Percentiles rank a stretch among this genome's conserved stretches.
These are phyloP conservation scores for Clivina fossor DNA, from an alignment of 2,888 invertebrate genomes.

Conservation along the genomic window DNA sequence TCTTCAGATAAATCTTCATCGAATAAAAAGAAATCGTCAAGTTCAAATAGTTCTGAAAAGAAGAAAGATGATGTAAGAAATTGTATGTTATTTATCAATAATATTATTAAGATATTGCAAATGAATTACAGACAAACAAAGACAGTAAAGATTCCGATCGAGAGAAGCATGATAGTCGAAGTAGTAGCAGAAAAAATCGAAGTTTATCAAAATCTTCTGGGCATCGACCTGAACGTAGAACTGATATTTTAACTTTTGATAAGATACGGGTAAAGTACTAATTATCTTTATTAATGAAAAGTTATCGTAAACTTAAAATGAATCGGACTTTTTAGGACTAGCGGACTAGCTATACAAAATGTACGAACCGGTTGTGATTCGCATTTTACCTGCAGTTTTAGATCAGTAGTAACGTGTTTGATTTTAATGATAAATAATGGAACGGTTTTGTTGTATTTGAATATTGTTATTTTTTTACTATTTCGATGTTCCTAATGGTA, in stretches of 20 bases:
- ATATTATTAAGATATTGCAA: conserved; percentile 45
- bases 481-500: no score
- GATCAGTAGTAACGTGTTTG: no score
- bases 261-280: conserved; percentile 70
- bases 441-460: no score
- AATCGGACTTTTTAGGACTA: no score
- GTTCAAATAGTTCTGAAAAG: conserved; percentile 36
- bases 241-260: conserved; percentile 74
- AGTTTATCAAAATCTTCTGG: conserved; percentile 36
- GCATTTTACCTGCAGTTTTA: no score
- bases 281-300: conserved; percentile 13
- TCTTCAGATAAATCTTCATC: conserved; percentile 5
- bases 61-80: conserved; percentile 50
- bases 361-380: no score
- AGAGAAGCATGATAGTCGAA: conserved; percentile 37
- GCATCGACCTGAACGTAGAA: conserved; percentile 59
- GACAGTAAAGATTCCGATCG: conserved; percentile 32
- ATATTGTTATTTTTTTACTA: no score
- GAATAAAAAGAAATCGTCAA: conserved; percentile 11
- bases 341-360: no score
- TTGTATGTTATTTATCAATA: no score
- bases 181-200: conserved; percentile 46
- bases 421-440: no score
- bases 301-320: no score
- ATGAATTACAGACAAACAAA: conserved; percentile 40